Conservation (phyloP, 2,797 vertebrate genomes). For the Babyrousa celebensis region DNA sequence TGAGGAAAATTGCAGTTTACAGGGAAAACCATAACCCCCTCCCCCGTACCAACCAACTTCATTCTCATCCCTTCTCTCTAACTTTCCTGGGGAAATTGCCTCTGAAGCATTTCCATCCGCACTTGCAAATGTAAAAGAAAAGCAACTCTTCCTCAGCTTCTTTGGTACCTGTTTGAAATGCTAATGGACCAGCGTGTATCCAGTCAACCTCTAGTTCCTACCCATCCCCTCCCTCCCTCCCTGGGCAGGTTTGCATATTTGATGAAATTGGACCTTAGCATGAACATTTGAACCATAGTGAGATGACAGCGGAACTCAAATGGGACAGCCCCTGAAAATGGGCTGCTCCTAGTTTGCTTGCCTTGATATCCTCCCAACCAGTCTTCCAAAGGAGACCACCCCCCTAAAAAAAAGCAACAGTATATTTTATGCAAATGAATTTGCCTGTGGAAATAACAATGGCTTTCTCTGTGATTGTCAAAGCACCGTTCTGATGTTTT, state of each 20-base stretch:
- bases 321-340: conserved; percentile 62
- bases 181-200: conserved; percentile 34
- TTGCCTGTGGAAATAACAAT: not conserved
- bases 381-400: not conserved
- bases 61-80: conserved; percentile 60
- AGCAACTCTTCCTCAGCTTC: conserved; percentile 29
- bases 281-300: conserved; percentile 69
- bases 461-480: conserved; percentile 15
- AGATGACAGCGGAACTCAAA: conserved; percentile 68
- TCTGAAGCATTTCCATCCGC: conserved; percentile 36
- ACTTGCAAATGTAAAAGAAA: conserved; percentile 67
- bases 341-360: conserved; percentile 23
- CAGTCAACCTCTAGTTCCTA: conserved; percentile 59
- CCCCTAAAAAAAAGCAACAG: not conserved
- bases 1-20: conserved; percentile 24
- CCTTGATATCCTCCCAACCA: not conserved
- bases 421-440: conserved; percentile 66
- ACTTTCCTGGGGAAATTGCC: conserved; percentile 58
- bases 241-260: conserved; percentile 65
- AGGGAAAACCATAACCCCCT: not conserved
- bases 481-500: not conserved
- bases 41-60: conserved; percentile 26
- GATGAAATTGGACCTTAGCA: conserved; percentile 62
- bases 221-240: conserved; percentile 33
- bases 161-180: conserved; percentile 77